phyloP scores from a whole-genome alignment of 1,140 invertebrate genomes.

The Drosophila auraria region DNA sequence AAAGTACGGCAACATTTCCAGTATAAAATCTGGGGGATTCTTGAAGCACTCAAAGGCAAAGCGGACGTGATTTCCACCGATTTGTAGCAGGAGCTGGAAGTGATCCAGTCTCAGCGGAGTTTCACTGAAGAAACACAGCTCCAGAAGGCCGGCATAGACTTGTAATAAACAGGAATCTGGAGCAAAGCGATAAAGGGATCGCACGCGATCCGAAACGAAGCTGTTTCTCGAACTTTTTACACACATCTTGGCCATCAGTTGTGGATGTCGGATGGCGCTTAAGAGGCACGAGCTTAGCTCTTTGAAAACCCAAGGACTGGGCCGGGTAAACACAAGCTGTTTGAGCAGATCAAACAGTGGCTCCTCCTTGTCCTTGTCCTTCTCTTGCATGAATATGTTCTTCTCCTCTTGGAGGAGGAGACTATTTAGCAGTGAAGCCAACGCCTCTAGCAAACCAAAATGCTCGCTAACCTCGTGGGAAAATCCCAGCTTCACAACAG shows the following conservation, averaged over 20 bases:
- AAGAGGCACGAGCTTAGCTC: constrained; percentile 66
- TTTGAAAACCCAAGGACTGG: constrained; percentile 71
- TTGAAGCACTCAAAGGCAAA: constrained; percentile 74
- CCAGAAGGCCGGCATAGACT: constrained; percentile 73
- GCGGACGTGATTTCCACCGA: constrained; percentile 70
- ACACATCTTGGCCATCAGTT: constrained; percentile 58
- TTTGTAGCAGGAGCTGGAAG: constrained; percentile 58
- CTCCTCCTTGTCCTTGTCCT: not conserved
- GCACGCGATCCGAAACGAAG: constrained; percentile 70
- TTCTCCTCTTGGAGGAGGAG: constrained; percentile 20
- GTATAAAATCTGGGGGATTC: constrained; percentile 65
- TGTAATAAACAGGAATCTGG: constrained; percentile 73
- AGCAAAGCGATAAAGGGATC: constrained; percentile 67
- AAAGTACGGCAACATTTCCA: constrained; percentile 59
- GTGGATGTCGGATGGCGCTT: constrained; percentile 31
- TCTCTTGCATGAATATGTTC: not conserved
- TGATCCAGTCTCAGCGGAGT: constrained; percentile 37
- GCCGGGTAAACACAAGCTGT: constrained; percentile 68
- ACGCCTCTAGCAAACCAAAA: constrained; percentile 70
- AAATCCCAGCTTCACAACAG: constrained; percentile 65
- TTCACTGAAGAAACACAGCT: constrained; percentile 66
- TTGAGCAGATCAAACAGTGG: constrained; percentile 62
- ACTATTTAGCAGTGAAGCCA: constrained; percentile 53
- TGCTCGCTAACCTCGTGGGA: constrained; percentile 66
- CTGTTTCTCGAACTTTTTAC: constrained; percentile 51